A percentile compares a stretch with the other conserved stretches of the same genome.
phyloP scores from a whole-genome alignment of 2,888 invertebrate genomes.

The Polydrusus tereticollis region DNA sequence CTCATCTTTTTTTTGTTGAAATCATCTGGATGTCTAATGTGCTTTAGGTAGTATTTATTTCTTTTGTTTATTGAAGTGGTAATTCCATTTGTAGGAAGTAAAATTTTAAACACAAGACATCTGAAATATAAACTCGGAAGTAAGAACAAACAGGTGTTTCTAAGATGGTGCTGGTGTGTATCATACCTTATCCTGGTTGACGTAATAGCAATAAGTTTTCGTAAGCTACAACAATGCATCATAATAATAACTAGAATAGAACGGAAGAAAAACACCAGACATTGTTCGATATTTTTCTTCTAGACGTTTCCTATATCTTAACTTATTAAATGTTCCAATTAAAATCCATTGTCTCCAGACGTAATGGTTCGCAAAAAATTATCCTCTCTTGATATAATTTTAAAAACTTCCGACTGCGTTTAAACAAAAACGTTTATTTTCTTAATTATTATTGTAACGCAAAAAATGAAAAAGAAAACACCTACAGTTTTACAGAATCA shows the following conservation, averaged over 20 bases:
- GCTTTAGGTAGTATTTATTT: too few species aligned
- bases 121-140: too few species aligned
- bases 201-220: too few species aligned
- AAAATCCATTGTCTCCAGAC: neutral
- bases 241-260: neutral
- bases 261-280: neutral
- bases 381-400: neutral
- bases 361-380: neutral
- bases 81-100: too few species aligned
- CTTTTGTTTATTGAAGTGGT: too few species aligned
- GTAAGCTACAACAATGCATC: too few species aligned
- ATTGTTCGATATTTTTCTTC: neutral
- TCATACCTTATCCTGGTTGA: too few species aligned
- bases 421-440: neutral
- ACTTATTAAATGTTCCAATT: neutral
- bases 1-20: too few species aligned
- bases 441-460: conserved; percentile 2
- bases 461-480: neutral
- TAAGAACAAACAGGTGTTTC: too few species aligned
- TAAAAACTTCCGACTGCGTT: conserved; percentile 3
- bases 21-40: too few species aligned
- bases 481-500: neutral
- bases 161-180: too few species aligned
- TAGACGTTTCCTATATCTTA: neutral
- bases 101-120: too few species aligned